Evolutionary conservation across 1,140 invertebrate genomes (phyloP).

Genomic region (Drosophila truncata): DNA sequence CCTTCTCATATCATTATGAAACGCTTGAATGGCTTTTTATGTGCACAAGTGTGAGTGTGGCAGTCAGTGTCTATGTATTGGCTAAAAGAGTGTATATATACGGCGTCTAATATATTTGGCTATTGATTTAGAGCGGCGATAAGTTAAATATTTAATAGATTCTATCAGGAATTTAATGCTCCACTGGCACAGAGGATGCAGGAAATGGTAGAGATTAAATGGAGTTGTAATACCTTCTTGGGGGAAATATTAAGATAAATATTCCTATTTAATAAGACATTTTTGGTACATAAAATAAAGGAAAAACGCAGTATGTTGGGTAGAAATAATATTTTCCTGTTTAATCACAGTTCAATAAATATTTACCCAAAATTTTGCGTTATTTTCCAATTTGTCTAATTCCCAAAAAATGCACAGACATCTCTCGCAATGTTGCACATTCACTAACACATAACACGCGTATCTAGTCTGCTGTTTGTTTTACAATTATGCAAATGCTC

Average conservation of each 20-base stretch:
- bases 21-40: slow-evolving; percentile 78
- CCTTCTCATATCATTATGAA: slow-evolving; percentile 70
- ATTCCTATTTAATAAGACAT: background rate
- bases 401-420: slow-evolving; percentile 14
- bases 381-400: slow-evolving; percentile 40
- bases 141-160: slow-evolving; percentile 63
- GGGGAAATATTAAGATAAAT: background rate
- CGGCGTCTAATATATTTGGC: slow-evolving; percentile 44
- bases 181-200: background rate
- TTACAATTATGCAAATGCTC: slow-evolving; percentile 70
- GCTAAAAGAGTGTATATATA: slow-evolving; percentile 12
- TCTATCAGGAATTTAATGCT: slow-evolving; percentile 47
- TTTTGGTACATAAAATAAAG: background rate
- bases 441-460: background rate
- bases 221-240: background rate
- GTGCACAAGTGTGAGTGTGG: slow-evolving; percentile 23
- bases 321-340: background rate
- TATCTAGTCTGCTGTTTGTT: slow-evolving; percentile 30
- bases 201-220: slow-evolving; percentile 12
- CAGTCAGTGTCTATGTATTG: slow-evolving; percentile 21
- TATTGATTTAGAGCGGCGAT: slow-evolving; percentile 64
- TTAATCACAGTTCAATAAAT: background rate
- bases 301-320: accelerated
- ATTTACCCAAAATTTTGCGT: background rate
- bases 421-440: slow-evolving; percentile 34